Percentiles rank a stretch among this genome's conserved stretches.
Conservation (phyloP, 1,140 invertebrate genomes). For the Lamellibrachia luymesi region DNA sequence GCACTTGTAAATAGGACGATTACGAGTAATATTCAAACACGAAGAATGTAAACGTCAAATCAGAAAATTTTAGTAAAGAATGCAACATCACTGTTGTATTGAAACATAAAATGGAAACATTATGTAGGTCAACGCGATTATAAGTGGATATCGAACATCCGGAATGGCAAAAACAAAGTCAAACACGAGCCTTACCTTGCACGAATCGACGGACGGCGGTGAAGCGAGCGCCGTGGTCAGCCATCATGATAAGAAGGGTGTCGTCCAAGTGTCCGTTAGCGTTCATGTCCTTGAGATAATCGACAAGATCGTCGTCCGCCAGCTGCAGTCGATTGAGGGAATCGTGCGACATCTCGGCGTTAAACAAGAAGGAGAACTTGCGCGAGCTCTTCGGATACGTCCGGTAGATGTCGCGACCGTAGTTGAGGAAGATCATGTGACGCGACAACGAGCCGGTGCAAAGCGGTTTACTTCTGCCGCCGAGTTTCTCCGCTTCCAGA, state of each 20-base stretch:
- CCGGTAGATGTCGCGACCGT: constrained; percentile 62
- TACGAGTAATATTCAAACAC: no score
- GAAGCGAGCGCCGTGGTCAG: constrained; percentile 47
- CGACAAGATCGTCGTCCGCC: constrained; percentile 33
- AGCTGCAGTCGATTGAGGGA: constrained; percentile 55
- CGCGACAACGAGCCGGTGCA: constrained; percentile 78
- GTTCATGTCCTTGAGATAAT: constrained; percentile 32
- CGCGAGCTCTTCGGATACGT: constrained; percentile 40
- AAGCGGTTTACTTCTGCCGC: constrained; percentile 37
- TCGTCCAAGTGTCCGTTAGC: constrained; percentile 31
- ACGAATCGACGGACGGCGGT: constrained; percentile 63
- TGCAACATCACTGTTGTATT: no score
- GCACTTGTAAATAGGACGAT: no score
- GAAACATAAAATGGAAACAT: no score
- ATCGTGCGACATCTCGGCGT: constrained; percentile 35
- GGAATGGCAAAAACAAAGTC: no score
- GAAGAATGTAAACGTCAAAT: no score
- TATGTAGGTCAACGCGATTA: no score
- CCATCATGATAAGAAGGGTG: constrained; percentile 41
- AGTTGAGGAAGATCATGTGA: constrained; percentile 72
- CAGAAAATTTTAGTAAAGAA: no score
- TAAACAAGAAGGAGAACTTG: constrained; percentile 26
- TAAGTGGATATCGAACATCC: no score
- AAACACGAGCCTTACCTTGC: constrained; percentile 66
- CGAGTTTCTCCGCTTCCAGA: constrained; percentile 46